Conservation (phyloP, 2,888 invertebrate species). For the Pogonocherus hispidulus region DNA sequence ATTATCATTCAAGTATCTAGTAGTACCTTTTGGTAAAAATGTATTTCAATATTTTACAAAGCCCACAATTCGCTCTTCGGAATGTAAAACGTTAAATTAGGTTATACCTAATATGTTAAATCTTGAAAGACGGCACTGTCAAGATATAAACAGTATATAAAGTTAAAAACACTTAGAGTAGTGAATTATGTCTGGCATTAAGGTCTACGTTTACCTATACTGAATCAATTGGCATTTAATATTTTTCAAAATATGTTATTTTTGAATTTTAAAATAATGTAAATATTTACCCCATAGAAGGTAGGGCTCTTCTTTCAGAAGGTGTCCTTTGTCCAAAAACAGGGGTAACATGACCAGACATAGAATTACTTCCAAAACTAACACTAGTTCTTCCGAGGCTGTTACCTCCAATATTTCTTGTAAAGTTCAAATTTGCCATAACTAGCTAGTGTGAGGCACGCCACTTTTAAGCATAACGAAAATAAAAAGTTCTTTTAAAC, state of each 20-base stretch:
- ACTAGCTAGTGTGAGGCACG: conserved; percentile 70
- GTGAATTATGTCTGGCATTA: not conserved
- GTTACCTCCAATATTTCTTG: conserved; percentile 89
- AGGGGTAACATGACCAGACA: conserved; percentile 84
- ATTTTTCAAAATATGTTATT: no score
- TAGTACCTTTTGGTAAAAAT: not conserved
- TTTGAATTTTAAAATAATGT: conserved; percentile 7
- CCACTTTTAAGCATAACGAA: conserved; percentile 66
- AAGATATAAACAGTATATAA: not conserved
- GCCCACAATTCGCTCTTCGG: not conserved
- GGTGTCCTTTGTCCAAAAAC: conserved; percentile 87
- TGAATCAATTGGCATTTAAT: no score
- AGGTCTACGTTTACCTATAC: not conserved
- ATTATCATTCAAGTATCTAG: no score
- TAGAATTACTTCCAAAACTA: conserved; percentile 77
- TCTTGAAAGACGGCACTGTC: not conserved
- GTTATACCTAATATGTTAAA: not conserved
- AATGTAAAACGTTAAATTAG: conserved; percentile 1
- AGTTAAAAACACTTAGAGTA: not conserved
- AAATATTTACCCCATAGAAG: conserved; percentile 67
- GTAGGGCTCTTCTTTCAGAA: conserved; percentile 79
- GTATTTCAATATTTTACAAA: not conserved
- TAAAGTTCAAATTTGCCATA: conserved; percentile 95
- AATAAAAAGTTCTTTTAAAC: conserved; percentile 45
- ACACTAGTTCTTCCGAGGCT: conserved; percentile 78